Percentiles rank a stretch among this genome's conserved stretches.
Evolutionary conservation across 2,797 vertebrate species (phyloP).

Genomic region (Sebastes trivittatus): DNA sequence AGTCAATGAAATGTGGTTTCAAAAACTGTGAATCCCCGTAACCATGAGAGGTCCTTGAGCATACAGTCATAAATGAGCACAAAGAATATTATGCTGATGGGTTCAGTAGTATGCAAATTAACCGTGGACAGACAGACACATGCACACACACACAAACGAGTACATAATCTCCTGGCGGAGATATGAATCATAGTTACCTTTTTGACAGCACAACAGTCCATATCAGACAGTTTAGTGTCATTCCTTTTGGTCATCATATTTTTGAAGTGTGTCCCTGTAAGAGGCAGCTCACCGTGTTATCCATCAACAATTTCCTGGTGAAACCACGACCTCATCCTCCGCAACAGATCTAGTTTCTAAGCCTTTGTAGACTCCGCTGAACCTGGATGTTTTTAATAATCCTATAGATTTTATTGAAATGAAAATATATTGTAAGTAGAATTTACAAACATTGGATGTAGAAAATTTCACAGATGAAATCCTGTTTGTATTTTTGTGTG

Average conservation of each 20-base stretch:
- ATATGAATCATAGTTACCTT: not conserved
- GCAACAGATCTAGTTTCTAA: slow-evolving; percentile 35
- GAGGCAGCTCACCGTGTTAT: slow-evolving; percentile 26
- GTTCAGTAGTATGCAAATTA: not conserved
- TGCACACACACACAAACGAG: not conserved
- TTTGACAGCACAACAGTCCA: slow-evolving; percentile 36
- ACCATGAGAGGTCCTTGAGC: not conserved
- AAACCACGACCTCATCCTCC: slow-evolving; percentile 39
- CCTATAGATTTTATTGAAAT: slow-evolving; percentile 62
- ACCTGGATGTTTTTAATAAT: slow-evolving; percentile 55
- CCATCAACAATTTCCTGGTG: slow-evolving; percentile 11
- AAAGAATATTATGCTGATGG: not conserved
- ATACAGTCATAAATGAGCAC: not conserved
- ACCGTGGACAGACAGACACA: not conserved
- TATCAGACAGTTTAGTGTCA: not conserved
- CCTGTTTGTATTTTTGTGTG: slow-evolving; percentile 23
- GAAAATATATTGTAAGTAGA: slow-evolving; percentile 46
- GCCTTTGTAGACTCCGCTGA: slow-evolving; percentile 59
- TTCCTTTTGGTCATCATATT: not conserved
- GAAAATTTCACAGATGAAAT: slow-evolving; percentile 15
- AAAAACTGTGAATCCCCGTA: not conserved
- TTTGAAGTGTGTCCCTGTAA: slow-evolving; percentile 18
- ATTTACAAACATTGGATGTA: slow-evolving; percentile 22
- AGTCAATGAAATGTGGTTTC: not conserved
- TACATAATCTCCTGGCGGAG: not conserved